These are phyloP conservation scores for Lapara coniferarum DNA, from an alignment of 2,888 invertebrate species.

Conservation along the genomic window DNA sequence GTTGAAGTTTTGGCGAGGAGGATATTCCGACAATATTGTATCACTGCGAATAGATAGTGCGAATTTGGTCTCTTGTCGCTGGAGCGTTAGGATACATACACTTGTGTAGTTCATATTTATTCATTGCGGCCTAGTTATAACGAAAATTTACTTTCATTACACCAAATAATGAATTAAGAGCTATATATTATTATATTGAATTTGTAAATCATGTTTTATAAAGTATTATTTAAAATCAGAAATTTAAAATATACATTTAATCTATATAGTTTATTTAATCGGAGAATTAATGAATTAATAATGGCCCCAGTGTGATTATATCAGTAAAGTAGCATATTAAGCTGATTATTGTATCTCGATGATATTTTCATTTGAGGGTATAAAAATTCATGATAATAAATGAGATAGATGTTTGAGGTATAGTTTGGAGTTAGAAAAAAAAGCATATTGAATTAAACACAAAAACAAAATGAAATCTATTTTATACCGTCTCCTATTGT, in stretches of 20 bases:
- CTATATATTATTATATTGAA: conserved; percentile 14
- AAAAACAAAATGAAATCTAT: conserved; percentile 10
- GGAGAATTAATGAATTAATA: neutral
- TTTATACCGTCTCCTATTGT: conserved; percentile 12
- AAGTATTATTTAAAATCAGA: conserved; percentile 24
- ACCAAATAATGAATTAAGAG: conserved; percentile 19
- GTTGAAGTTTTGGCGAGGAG: conserved; percentile 56
- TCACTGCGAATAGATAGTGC: conserved; percentile 34
- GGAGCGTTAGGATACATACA: conserved; percentile 45
- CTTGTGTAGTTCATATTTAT: conserved; percentile 25
- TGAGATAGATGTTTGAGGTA: neutral
- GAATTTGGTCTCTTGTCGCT: conserved; percentile 39
- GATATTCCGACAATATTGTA: conserved; percentile 62
- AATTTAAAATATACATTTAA: conserved; percentile 5
- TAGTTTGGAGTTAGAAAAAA: neutral
- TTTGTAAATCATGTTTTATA: conserved; percentile 23
- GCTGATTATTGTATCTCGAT: neutral
- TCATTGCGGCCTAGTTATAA: conserved; percentile 16
- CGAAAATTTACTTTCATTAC: neutral
- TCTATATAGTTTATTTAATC: conserved; percentile 13
- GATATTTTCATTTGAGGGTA: neutral
- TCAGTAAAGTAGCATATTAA: neutral
- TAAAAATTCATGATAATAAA: neutral
- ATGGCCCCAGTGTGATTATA: conserved; percentile 9
- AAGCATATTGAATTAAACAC: neutral